Conservation (phyloP, 2,888 invertebrate species). For the Baronia brevicornis region DNA sequence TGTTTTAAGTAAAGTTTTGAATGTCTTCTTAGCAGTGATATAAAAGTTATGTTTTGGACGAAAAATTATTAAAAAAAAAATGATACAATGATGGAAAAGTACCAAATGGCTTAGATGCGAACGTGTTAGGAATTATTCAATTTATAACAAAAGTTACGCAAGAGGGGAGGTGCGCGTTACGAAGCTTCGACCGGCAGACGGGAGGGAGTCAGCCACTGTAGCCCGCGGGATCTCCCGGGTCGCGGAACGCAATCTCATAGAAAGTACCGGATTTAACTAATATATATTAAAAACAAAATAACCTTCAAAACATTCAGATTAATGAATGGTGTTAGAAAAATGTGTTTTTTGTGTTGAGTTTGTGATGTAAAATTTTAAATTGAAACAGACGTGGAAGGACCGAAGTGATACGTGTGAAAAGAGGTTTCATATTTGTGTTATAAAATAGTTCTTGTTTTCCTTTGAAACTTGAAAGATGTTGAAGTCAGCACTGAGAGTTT, state of each 20-base stretch:
- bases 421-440: too few species aligned
- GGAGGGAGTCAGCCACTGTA: conserved; percentile 61
- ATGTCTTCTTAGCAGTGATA: too few species aligned
- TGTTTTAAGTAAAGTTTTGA: conserved; percentile 4
- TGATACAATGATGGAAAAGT: conserved; percentile 8
- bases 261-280: conserved; percentile 7
- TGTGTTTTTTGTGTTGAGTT: conserved; percentile 9
- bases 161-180: conserved; percentile 58
- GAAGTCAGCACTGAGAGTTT: too few species aligned
- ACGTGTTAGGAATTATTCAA: conserved; percentile 27
- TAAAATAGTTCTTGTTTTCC: too few species aligned
- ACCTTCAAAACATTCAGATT: conserved; percentile 27
- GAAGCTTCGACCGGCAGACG: conserved; percentile 55
- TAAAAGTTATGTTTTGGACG: too few species aligned
- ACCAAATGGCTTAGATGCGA: conserved; percentile 13
- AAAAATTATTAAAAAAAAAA: neutral
- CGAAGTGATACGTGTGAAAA: too few species aligned
- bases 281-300: conserved; percentile 20
- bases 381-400: too few species aligned
- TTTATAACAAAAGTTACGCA: conserved; percentile 66
- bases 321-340: too few species aligned
- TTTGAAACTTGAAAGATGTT: too few species aligned
- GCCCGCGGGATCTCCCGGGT: conserved; percentile 55
- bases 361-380: too few species aligned
- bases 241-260: conserved; percentile 30